These are phyloP conservation scores for Rhagologus leucostigma DNA, from an alignment of 2,113 vertebrate species.

Conservation along the genomic window DNA sequence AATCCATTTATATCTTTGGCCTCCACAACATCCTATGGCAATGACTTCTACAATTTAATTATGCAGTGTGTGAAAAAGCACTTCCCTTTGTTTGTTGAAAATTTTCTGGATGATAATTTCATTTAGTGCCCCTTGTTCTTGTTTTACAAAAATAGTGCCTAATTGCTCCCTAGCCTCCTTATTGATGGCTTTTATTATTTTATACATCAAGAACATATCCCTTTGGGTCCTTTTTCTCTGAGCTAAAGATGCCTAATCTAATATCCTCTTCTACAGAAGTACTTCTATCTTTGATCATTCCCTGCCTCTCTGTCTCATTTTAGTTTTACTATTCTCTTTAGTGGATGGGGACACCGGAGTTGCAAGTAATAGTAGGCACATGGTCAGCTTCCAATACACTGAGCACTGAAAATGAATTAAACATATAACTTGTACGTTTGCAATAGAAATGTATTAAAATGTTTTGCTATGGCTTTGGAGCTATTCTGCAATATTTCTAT, in stretches of 20 bases:
- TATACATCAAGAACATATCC: not conserved
- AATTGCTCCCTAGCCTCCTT: not conserved
- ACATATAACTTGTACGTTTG: fast-evolving
- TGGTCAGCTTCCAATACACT: not conserved
- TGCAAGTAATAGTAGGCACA: not conserved
- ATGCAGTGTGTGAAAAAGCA: conserved; percentile 36
- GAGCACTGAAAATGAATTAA: not conserved
- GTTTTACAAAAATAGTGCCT: not conserved
- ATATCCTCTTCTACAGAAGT: not conserved
- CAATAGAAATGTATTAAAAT: not conserved
- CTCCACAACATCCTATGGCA: conserved; percentile 10
- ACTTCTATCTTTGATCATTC: not conserved
- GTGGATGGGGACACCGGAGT: not conserved
- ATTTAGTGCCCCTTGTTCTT: conserved; percentile 5
- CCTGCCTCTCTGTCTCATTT: not conserved
- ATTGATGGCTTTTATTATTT: conserved; percentile 22
- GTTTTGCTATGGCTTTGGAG: not conserved
- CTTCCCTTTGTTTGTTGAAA: conserved; percentile 43
- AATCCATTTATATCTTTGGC: conserved; percentile 8
- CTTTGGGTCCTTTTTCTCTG: not conserved
- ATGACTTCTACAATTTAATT: conserved; percentile 19
- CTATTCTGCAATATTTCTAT: not conserved
- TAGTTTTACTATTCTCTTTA: not conserved
- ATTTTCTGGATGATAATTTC: conserved; percentile 35
- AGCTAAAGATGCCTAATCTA: conserved; percentile 2